These are phyloP conservation scores for Trachelipus rathkii DNA, from an alignment of 1,140 invertebrate genomes.

Conservation along the genomic window DNA sequence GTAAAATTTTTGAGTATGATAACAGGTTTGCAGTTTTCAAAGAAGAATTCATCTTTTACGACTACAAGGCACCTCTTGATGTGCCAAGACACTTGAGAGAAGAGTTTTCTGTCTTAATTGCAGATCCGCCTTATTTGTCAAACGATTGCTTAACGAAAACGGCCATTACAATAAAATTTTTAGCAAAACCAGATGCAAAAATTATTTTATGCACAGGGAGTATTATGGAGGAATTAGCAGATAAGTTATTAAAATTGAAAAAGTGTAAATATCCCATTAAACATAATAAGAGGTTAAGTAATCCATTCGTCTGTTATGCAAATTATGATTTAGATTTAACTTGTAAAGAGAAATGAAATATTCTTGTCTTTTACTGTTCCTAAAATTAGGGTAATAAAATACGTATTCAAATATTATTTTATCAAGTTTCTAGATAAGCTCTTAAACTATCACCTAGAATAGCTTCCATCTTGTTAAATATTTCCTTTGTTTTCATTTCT, in stretches of 20 bases:
- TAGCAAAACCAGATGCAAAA: conserved; percentile 66
- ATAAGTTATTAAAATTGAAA: conserved; percentile 27
- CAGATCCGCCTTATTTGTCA: conserved; percentile 90
- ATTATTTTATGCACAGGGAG: conserved; percentile 83
- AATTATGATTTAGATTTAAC: conserved; percentile 41
- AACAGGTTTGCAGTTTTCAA: conserved; percentile 67
- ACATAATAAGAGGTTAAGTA: conserved; percentile 38
- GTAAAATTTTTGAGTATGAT: conserved; percentile 63
- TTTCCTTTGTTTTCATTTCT: conserved; percentile 25
- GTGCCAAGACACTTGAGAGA: conserved; percentile 60
- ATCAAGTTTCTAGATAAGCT: conserved; percentile 31
- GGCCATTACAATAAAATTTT: conserved; percentile 68
- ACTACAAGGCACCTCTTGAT: conserved; percentile 76
- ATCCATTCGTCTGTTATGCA: conserved; percentile 40
- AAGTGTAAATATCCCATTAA: conserved; percentile 36
- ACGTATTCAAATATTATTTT: neutral
- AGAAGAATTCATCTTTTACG: conserved; percentile 78
- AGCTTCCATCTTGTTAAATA: conserved; percentile 38
- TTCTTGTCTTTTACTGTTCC: neutral
- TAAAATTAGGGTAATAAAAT: neutral
- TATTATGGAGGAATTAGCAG: conserved; percentile 36
- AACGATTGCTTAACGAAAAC: conserved; percentile 87
- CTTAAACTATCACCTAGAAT: conserved; percentile 38
- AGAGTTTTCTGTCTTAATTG: conserved; percentile 78
- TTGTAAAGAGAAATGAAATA: conserved; percentile 30